Conservation (phyloP, 2,797 vertebrate genomes). For the Cossypha caffra region DNA sequence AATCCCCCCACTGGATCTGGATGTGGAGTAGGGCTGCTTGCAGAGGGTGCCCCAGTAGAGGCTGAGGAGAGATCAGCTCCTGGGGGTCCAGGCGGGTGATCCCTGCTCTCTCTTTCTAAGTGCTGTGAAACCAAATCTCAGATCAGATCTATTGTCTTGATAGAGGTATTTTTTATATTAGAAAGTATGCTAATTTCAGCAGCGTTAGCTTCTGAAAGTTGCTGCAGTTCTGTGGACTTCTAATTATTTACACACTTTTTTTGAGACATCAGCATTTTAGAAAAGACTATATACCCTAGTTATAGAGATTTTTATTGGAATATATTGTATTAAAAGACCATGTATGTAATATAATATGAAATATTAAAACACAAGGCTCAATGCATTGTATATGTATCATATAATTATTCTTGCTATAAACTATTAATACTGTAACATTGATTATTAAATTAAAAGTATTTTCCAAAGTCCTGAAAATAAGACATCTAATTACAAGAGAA, state of each 20-base stretch:
- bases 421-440: neutral
- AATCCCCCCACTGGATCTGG: fast-evolving
- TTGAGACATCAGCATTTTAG: neutral
- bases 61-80: neutral
- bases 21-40: fast-evolving
- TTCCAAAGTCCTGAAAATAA: neutral
- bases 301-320: neutral
- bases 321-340: neutral
- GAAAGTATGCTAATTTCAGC: neutral
- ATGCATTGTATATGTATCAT: neutral
- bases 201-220: neutral
- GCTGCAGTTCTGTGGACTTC: neutral
- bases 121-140: neutral
- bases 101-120: neutral
- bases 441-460: neutral
- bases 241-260: neutral
- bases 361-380: neutral
- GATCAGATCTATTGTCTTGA: neutral
- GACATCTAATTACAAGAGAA: neutral
- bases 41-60: neutral
- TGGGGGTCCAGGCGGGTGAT: neutral
- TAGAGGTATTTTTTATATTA: neutral
- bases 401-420: neutral
- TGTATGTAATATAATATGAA: neutral
- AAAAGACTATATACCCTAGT: neutral